Base-by-base conservation (phyloP, 2,888 invertebrate genomes). In the Pilophorus perplexus region DNA sequence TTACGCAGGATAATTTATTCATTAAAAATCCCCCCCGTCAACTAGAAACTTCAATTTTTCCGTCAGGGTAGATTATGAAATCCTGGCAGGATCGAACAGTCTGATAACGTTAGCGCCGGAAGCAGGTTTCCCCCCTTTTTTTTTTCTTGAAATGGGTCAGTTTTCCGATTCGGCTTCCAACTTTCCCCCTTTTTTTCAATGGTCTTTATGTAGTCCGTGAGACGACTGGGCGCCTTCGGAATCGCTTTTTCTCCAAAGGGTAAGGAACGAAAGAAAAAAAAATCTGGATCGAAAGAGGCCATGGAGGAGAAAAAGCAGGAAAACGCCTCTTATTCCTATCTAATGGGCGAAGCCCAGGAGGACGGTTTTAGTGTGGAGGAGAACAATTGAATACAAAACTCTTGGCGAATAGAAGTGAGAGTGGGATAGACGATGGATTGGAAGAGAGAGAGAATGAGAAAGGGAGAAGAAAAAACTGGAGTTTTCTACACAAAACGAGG, bases 351-450 rank as follows among this genome's bases (percentile, higher is more conserved):
- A 20, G 8, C 16, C 37, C 6, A 3, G 38, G 16, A 52, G 37
- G 23, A 55, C 12, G 55, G 55, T 55, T 55, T 55, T 55, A 55
- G 55, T 28, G 23, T 37, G 38, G 55, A 38, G 27, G 55, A 55
- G 55, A 55, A 55, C 55, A 55, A 55, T 55, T 55, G 55, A 55
- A 55, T 55, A 55, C 55, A 55, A 55, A 55, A 55, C 55, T 55
- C 55, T 22, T 28, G 14, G 28, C 10, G 28, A 52, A 28, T 52
- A 52, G 52, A 18, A 33, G 22, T 38, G 44, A 42, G 25, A 25
- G 22, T 40, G 23, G 23, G 22, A 38, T 14, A 16, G 37, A 37
- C 33, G 38, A 22, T 12, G 18, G 28, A 28, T 14, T 20, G 52
- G 27, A 37, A 37, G 18, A 55, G 18, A 55, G 10, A 5, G 20